Evolutionary conservation across 1,140 invertebrate genomes (phyloP).

Genomic region (Argopecten irradians): DNA sequence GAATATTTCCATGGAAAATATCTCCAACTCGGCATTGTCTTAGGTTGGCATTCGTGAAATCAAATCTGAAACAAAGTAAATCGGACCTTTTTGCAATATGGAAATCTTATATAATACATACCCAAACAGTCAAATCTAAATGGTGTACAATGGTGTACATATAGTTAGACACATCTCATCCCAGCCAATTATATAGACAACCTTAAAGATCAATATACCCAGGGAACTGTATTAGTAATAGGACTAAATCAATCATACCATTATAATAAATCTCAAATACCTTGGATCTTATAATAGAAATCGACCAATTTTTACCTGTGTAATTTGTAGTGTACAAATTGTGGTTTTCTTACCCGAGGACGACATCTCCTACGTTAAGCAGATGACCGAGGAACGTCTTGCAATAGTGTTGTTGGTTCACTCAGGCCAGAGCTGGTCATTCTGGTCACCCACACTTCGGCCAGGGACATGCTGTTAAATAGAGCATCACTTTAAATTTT

Average conservation of each 20-base stretch:
- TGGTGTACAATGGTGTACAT: background rate
- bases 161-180: too few species aligned
- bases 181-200: too few species aligned
- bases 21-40: slow-evolving; percentile 94
- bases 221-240: too few species aligned
- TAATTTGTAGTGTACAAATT: too few species aligned
- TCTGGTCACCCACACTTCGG: slow-evolving; percentile 95
- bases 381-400: slow-evolving; percentile 96
- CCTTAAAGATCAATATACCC: too few species aligned
- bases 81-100: background rate
- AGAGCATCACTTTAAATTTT: slow-evolving; percentile 33
- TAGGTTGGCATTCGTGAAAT: slow-evolving; percentile 91
- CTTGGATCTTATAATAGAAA: too few species aligned
- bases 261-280: too few species aligned
- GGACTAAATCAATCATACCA: too few species aligned
- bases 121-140: background rate
- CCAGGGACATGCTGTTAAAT: slow-evolving; percentile 87
- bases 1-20: too few species aligned
- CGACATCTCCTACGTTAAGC: slow-evolving; percentile 94
- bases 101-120: background rate
- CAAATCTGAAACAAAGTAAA: slow-evolving; percentile 82
- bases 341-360: slow-evolving; percentile 91
- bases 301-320: too few species aligned
- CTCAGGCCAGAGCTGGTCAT: slow-evolving; percentile 91
- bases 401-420: slow-evolving; percentile 73